Conservation (phyloP, 2,888 invertebrate genomes). For the Dicranocentrus wangi region DNA sequence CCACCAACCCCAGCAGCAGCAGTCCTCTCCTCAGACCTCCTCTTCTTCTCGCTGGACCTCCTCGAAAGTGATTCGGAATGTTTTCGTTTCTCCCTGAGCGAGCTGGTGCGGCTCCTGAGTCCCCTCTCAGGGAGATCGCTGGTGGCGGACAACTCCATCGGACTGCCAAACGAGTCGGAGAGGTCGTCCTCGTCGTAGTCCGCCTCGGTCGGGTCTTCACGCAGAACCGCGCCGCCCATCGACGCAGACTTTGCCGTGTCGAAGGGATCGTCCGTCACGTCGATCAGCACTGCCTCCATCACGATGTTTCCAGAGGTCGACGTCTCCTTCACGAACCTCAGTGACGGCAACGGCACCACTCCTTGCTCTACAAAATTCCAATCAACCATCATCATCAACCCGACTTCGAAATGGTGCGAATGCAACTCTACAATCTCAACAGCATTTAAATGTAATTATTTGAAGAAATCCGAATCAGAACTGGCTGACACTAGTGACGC, state of each 20-base stretch:
- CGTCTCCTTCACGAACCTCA: conserved; percentile 91
- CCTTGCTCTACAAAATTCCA: too few relatives aligned
- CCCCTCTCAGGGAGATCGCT: conserved; percentile 7
- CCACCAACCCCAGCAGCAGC: background rate
- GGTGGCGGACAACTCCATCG: conserved; percentile 25
- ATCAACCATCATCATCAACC: too few relatives aligned
- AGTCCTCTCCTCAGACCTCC: background rate
- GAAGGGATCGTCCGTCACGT: conserved; percentile 90
- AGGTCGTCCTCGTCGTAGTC: conserved; percentile 76
- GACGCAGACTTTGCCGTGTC: conserved; percentile 79
- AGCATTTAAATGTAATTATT: too few relatives aligned
- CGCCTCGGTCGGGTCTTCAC: conserved; percentile 85
- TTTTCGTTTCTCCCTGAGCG: conserved; percentile 10
- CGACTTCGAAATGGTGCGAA: too few relatives aligned
- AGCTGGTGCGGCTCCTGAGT: background rate
- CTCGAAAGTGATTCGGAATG: conserved; percentile 27
- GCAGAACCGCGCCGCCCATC: conserved; percentile 76
- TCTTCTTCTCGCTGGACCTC: conserved; percentile 33
- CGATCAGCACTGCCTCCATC: conserved; percentile 93
- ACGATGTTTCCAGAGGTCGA: conserved; percentile 89
- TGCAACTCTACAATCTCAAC: too few relatives aligned
- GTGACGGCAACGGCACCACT: conserved; percentile 88
- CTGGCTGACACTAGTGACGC: too few relatives aligned
- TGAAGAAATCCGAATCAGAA: too few relatives aligned
- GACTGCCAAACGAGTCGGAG: conserved; percentile 59